Base-by-base conservation (phyloP, 1,140 invertebrate genomes). In the Armadillidium nasatum region DNA sequence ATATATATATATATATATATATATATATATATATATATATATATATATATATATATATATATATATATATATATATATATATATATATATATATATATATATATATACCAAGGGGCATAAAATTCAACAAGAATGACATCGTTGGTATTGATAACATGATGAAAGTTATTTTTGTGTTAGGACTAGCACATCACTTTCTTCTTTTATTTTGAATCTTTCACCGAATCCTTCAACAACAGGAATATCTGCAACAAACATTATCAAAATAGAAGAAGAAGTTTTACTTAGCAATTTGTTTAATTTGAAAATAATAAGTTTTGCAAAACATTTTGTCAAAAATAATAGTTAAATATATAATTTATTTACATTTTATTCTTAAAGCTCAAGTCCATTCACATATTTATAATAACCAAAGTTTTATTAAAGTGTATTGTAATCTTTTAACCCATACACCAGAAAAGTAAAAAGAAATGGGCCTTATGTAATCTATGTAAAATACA, bases 101-200 rank as follows among this genome's bases (percentile, higher is more conserved):
- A 44, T 71, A 44, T 44, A 71, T 68, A 75, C 73, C 73, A 75
- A 15, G 73, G 73, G 7, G 73, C 73, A 75, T 75, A 75, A 54
- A 75, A 75, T 75, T 75, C 73, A 9, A 75, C 60, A 43, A 75
- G 21, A 19, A 75, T 44, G 15, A 68, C 43, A 43, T 75, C 68
- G 21, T 54, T 75, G n/a, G 73, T 67, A 3, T 21, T 54, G 43
- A 75, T n/a, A 15, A 75, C 68, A 22, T 44, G 66, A 15, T 75
- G 46, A 75, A 75, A 75, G 43, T 75, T 75, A n/a, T 60, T 75
- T 44, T 68, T 68, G 45, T n/a, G 66, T 75, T 21, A 75, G 66
- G 22, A 75, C 54, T 44, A 75, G 2, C n/a, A 75, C 73, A 6
- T 44, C 73, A 75, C 67, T 67, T 67, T 75, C 73, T 44, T 75